phyloP scores from a whole-genome alignment of 2,113 vertebrate species.

The Oncorhynchus kisutch region DNA sequence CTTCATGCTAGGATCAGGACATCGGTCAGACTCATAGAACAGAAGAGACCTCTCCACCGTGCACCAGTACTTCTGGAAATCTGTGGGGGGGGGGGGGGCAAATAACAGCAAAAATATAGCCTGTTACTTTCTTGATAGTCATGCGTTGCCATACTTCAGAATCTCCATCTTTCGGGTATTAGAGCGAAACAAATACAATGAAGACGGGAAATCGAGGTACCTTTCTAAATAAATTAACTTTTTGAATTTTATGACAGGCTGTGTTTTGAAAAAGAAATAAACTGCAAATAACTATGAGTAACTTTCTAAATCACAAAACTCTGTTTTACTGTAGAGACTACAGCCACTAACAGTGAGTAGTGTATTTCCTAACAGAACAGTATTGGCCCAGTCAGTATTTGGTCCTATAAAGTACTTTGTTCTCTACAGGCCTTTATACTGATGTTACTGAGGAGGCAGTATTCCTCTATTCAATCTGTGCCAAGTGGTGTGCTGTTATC shows the following conservation, averaged over 20 bases:
- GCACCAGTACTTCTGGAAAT: conserved; percentile 87
- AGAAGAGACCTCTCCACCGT: conserved; percentile 79
- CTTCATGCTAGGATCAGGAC: conserved; percentile 72
- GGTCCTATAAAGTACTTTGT: background rate
- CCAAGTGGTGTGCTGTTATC: conserved; percentile 22
- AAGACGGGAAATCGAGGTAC: background rate
- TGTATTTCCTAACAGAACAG: background rate
- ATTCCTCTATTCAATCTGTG: conserved; percentile 27
- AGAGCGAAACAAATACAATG: background rate
- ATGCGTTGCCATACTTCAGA: too few relatives aligned
- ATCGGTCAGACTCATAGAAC: conserved; percentile 80
- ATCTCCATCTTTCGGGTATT: too few relatives aligned
- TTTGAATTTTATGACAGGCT: background rate
- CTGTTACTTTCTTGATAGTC: background rate
- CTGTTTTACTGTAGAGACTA: too few relatives aligned
- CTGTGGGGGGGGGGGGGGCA: conserved; percentile 51
- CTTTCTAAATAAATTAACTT: background rate
- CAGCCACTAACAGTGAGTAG: background rate
- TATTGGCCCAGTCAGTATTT: background rate
- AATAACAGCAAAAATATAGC: background rate
- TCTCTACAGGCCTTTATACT: conserved; percentile 11
- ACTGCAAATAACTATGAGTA: too few relatives aligned
- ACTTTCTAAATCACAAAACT: too few relatives aligned
- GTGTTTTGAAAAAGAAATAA: too few relatives aligned
- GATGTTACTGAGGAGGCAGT: background rate